phyloP scores from a whole-genome alignment of 2,113 vertebrate species.

The Naja naja region DNA sequence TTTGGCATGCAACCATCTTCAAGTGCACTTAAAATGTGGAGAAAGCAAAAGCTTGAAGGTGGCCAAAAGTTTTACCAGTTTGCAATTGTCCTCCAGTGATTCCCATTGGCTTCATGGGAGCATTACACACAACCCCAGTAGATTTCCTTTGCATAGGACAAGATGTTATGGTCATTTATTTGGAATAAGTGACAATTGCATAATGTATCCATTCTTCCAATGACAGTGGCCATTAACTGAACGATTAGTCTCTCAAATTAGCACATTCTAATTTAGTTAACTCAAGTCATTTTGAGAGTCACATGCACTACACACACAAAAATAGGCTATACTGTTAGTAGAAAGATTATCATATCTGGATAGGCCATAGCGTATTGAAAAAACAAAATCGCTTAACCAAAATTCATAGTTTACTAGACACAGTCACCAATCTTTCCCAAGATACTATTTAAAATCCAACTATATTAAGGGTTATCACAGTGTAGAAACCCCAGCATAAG shows the following conservation, averaged over 20 bases:
- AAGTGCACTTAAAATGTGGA: neutral
- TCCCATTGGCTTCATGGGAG: neutral
- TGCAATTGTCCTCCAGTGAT: neutral
- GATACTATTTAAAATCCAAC: neutral
- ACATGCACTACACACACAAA: neutral
- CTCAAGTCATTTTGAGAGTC: neutral
- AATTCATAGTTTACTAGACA: neutral
- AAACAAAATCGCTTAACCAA: neutral
- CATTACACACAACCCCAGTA: neutral
- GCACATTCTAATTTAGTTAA: neutral
- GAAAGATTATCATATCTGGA: neutral
- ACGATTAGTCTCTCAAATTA: neutral
- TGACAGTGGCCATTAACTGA: neutral
- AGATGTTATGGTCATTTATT: neutral
- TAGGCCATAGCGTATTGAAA: neutral
- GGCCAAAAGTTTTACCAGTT: neutral
- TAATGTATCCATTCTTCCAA: neutral
- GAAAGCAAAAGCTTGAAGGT: neutral
- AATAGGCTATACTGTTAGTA: neutral
- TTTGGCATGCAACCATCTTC: neutral
- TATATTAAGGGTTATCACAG: neutral
- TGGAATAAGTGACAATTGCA: neutral
- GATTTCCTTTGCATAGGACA: neutral
- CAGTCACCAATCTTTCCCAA: neutral
- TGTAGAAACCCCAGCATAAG: neutral